Conservation (phyloP, 2,888 invertebrate genomes). For the Hipparchia sbordonii region DNA sequence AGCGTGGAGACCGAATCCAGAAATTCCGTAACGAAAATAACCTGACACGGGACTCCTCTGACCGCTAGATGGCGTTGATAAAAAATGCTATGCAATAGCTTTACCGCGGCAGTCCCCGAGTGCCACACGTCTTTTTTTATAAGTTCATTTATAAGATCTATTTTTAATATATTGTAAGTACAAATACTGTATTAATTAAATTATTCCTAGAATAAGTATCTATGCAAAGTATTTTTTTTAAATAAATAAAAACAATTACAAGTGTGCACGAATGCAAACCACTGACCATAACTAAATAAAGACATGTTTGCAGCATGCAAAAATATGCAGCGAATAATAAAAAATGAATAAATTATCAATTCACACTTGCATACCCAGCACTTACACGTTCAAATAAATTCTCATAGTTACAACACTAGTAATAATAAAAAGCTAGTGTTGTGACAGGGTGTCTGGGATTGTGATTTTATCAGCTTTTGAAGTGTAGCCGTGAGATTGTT, state of each 20-base stretch:
- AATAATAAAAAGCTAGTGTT: constrained; percentile 11
- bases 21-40: too few species aligned
- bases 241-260: neutral
- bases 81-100: too few species aligned
- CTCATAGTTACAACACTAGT: neutral
- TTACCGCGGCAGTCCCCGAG: too few species aligned
- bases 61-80: too few species aligned
- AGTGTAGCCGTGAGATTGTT: neutral
- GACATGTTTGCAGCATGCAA: constrained; percentile 4
- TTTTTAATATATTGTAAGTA: too few species aligned
- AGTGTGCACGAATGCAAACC: neutral
- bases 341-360: constrained; percentile 17
- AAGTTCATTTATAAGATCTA: too few species aligned
- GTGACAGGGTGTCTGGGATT: constrained; percentile 1
- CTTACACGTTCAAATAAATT: constrained; percentile 4
- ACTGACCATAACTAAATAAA: constrained; percentile 1
- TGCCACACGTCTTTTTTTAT: too few species aligned
- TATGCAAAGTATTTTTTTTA: neutral
- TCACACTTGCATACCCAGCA: neutral
- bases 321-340: constrained; percentile 17
- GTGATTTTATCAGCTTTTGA: constrained; percentile 15
- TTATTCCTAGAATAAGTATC: neutral
- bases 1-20: too few species aligned
- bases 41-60: too few species aligned
- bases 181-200: too few species aligned